Evolutionary conservation across 2,888 invertebrate species (phyloP).

Genomic region (Coenonympha glycerion): DNA sequence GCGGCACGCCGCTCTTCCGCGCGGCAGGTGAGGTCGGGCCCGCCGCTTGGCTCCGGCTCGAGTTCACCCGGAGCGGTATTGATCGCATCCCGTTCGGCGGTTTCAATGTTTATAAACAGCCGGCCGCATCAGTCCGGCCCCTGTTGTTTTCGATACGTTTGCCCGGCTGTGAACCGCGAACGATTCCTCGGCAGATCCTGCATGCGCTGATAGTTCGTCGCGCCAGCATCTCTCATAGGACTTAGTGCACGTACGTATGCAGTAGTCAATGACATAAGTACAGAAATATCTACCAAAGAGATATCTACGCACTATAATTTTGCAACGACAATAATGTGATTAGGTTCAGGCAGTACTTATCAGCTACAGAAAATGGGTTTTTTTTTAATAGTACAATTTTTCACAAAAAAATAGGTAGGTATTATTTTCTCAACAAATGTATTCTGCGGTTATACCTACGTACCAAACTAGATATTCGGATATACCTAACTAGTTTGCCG

Average conservation of each 20-base stretch:
- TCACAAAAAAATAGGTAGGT: neutral
- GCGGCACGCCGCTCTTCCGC: conserved; percentile 38
- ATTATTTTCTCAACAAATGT: neutral
- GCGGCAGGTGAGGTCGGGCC: conserved; percentile 57
- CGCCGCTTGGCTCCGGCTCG: conserved; percentile 47
- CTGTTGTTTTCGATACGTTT: conserved; percentile 60
- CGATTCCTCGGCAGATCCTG: conserved; percentile 46
- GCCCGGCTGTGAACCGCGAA: conserved; percentile 41
- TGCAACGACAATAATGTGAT: conserved; percentile 34
- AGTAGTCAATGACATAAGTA: conserved; percentile 38
- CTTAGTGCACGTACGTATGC: conserved; percentile 59
- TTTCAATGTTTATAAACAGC: conserved; percentile 74
- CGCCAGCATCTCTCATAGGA: conserved; percentile 43
- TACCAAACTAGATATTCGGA: neutral
- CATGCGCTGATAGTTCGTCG: conserved; percentile 45
- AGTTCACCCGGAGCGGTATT: conserved; percentile 50
- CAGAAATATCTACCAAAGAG: conserved; percentile 28
- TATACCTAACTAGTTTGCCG: neutral
- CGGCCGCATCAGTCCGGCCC: conserved; percentile 57
- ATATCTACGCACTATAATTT: conserved; percentile 34
- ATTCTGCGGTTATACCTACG: neutral
- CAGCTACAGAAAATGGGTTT: neutral
- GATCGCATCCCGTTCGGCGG: conserved; percentile 54
- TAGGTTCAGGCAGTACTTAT: neutral
- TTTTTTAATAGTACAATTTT: neutral